phyloP scores from a whole-genome alignment of 2,113 vertebrate species.

The Acinonyx jubatus region DNA sequence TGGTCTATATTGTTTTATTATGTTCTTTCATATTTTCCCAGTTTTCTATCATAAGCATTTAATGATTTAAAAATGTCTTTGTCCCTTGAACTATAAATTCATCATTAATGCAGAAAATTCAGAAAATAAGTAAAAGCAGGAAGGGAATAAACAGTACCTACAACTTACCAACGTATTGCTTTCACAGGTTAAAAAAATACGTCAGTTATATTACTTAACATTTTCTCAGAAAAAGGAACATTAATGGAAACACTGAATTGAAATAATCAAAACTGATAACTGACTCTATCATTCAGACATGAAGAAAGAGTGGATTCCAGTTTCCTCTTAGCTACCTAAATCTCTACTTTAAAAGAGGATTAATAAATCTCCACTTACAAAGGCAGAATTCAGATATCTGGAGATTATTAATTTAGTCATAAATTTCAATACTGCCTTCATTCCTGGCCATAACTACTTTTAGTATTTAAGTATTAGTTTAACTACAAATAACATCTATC shows the following conservation, averaged over 20 bases:
- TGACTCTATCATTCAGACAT: neutral
- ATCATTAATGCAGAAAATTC: conserved; percentile 41
- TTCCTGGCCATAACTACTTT: conserved; percentile 15
- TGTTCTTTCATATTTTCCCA: neutral
- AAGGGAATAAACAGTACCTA: neutral
- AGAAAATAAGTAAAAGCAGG: conserved; percentile 17
- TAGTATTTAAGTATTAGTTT: conserved; percentile 16
- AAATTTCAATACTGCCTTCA: conserved; percentile 41
- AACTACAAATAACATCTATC: conserved; percentile 43
- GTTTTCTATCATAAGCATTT: conserved; percentile 33
- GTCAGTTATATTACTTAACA: neutral
- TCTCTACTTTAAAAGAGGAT: conserved; percentile 26
- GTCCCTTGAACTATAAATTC: conserved; percentile 27
- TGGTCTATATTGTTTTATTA: neutral
- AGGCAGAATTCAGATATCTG: conserved; percentile 23
- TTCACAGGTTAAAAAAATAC: conserved; percentile 9
- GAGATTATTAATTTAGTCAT: conserved; percentile 39
- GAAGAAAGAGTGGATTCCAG: neutral
- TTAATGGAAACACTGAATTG: neutral
- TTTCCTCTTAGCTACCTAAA: neutral
- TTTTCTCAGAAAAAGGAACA: conserved; percentile 2
- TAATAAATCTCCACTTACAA: conserved; percentile 7
- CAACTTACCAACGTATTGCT: neutral
- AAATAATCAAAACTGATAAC: neutral
- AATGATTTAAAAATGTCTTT: neutral